A percentile compares a stretch with the other conserved stretches of the same genome.
phyloP scores from a whole-genome alignment of 2,888 invertebrate species.

The Cotesia congregata region DNA sequence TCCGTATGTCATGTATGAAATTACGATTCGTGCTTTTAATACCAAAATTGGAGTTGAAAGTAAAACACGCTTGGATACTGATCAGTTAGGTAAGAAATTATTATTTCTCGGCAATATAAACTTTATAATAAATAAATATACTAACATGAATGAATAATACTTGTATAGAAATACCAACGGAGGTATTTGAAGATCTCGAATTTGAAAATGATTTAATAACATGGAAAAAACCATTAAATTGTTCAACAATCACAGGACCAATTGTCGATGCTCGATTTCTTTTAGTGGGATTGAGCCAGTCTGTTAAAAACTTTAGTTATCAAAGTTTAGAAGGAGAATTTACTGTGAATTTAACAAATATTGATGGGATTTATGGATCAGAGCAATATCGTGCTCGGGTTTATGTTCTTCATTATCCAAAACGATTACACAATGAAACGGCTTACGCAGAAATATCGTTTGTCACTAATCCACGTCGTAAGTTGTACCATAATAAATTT shows the following conservation, averaged over 20 bases:
- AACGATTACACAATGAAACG: background rate
- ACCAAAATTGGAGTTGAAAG: background rate
- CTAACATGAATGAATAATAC: background rate
- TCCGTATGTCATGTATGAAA: conserved; percentile 4
- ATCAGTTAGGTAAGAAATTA: background rate
- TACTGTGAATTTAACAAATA: background rate
- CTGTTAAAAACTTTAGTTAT: background rate
- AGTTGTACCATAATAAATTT: background rate
- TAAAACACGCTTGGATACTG: background rate
- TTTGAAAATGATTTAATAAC: background rate
- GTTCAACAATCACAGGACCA: background rate
- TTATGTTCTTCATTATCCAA: background rate
- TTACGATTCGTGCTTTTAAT: background rate
- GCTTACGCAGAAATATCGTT: conserved; percentile 1
- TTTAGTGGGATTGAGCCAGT: background rate
- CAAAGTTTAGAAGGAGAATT: background rate
- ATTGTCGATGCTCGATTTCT: background rate
- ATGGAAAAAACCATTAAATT: background rate
- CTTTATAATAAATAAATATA: background rate
- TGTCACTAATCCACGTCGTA: background rate
- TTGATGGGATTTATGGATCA: background rate
- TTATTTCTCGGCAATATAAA: background rate
- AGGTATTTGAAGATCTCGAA: background rate
- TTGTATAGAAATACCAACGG: background rate
- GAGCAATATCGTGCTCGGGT: background rate